phyloP scores from a whole-genome alignment of 2,888 invertebrate species.

The Hedya salicella region DNA sequence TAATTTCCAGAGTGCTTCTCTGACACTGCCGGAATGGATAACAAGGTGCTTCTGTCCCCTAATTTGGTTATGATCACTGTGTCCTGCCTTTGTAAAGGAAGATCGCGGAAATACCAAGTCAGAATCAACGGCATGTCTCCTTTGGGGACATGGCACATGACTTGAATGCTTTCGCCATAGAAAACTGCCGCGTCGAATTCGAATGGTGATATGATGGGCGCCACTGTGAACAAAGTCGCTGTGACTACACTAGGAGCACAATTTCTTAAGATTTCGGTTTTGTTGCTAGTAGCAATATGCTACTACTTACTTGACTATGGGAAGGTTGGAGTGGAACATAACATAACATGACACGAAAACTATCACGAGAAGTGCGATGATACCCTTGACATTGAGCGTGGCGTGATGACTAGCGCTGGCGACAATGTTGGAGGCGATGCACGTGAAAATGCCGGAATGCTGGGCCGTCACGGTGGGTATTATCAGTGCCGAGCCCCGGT shows the following conservation, averaged over 20 bases:
- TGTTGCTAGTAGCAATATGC: not conserved
- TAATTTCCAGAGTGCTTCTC: conserved; percentile 90
- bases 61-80: conserved; percentile 83
- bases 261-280: too few species aligned
- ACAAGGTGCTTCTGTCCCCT: conserved; percentile 86
- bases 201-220: conserved; percentile 85
- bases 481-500: conserved; percentile 87
- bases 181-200: conserved; percentile 84
- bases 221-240: conserved; percentile 76
- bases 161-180: conserved; percentile 85
- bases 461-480: conserved; percentile 70
- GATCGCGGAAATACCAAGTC: conserved; percentile 88
- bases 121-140: conserved; percentile 90
- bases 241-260: conserved; percentile 22
- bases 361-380: conserved; percentile 57
- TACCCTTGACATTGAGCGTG: conserved; percentile 88
- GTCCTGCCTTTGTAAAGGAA: conserved; percentile 70
- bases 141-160: conserved; percentile 85
- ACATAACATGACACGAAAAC: conserved; percentile 13
- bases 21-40: conserved; percentile 87
- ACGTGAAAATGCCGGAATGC: conserved; percentile 89
- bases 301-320: not conserved
- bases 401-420: conserved; percentile 86
- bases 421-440: conserved; percentile 86
- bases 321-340: conserved; percentile 12